These are phyloP conservation scores for Pangasius krempfi DNA, from an alignment of 2,797 vertebrate genomes.

Conservation along the genomic window DNA sequence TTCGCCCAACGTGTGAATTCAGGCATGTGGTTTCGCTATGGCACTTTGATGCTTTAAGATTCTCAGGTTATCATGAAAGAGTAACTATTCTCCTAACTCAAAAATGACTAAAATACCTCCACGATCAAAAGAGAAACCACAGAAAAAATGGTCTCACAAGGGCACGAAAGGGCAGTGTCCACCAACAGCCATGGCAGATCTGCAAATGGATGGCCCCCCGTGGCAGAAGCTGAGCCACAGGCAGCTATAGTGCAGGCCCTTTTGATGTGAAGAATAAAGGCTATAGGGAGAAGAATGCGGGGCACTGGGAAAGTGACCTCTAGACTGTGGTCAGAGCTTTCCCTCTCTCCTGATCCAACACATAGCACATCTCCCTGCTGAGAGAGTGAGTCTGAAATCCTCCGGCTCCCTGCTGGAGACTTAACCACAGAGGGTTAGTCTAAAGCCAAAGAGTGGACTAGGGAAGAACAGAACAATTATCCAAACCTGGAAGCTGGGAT, in stretches of 20 bases:
- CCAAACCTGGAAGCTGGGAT: conserved; percentile 23
- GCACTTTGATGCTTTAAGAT: conserved; percentile 1
- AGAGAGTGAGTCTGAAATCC: conserved; percentile 46
- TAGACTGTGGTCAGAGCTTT: conserved; percentile 61
- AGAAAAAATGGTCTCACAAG: conserved; percentile 26
- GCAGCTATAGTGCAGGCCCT: conserved; percentile 60
- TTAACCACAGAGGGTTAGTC: conserved; percentile 20
- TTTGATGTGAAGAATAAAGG: conserved; percentile 73
- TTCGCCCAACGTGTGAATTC: neutral
- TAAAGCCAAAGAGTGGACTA: conserved; percentile 16
- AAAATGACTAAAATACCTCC: neutral
- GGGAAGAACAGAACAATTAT: conserved; percentile 19
- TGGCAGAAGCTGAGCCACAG: conserved; percentile 66
- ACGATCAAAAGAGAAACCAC: conserved; percentile 14
- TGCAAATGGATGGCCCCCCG: conserved; percentile 50
- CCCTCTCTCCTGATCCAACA: conserved; percentile 55
- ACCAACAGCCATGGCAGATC: conserved; percentile 43
- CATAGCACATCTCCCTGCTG: conserved; percentile 49
- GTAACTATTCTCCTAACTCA: conserved; percentile 4
- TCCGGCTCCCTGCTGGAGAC: conserved; percentile 44
- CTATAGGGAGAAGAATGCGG: conserved; percentile 59
- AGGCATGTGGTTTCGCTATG: neutral
- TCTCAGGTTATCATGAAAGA: conserved; percentile 20
- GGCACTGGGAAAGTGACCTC: conserved; percentile 71
- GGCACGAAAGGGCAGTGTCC: conserved; percentile 44